Evolutionary conservation across 37 sponge, comb jelly and placozoan species (phyloP).

Genomic region (Haliclona indistincta): DNA sequence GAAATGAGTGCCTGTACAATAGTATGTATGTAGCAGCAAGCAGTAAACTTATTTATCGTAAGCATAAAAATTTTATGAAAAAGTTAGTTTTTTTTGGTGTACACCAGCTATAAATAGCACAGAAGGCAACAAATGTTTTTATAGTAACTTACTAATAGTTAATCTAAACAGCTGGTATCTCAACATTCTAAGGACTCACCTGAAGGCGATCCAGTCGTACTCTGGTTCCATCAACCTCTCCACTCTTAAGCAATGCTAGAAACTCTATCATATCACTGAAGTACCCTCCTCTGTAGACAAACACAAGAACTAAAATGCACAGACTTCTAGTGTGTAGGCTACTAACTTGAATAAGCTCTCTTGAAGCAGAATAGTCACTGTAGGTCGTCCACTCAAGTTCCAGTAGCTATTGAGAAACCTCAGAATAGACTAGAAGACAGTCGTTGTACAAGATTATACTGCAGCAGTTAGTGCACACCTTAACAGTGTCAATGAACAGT

Average conservation of each 20-base stretch:
- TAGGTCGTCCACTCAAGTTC: conserved; percentile 76
- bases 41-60: neutral
- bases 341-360: conserved; percentile 64
- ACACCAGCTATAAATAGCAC: too few species aligned
- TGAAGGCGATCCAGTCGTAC: conserved; percentile 76
- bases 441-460: neutral
- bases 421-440: conserved; percentile 30
- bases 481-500: conserved; percentile 67
- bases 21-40: neutral
- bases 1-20: conserved; percentile 44
- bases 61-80: too few species aligned
- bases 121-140: too few species aligned
- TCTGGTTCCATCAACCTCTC: conserved; percentile 60
- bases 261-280: conserved; percentile 71
- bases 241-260: conserved; percentile 71
- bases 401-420: conserved; percentile 71
- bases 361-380: conserved; percentile 65
- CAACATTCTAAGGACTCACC: too few species aligned
- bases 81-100: too few species aligned
- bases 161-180: too few species aligned
- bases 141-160: too few species aligned
- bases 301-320: neutral
- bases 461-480: conserved; percentile 21
- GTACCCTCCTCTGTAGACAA: conserved; percentile 33
- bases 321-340: too few species aligned